These are phyloP conservation scores for Bombus turneri DNA, from an alignment of 1,140 invertebrate species.

Conservation along the genomic window DNA sequence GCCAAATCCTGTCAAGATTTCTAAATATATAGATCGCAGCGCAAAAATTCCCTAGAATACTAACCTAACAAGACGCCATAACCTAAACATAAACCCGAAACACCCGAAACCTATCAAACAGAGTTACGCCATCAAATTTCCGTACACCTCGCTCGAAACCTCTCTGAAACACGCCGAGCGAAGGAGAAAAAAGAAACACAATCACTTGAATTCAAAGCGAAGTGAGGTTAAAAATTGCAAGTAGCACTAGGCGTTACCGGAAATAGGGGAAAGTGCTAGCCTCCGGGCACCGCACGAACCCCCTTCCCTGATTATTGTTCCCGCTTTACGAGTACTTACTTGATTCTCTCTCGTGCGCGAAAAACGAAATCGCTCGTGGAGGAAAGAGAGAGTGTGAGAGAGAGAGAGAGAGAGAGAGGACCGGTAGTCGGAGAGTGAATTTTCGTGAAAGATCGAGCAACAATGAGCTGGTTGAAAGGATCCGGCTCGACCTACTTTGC, in stretches of 20 bases:
- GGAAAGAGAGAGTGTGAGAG: neutral
- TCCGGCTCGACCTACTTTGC: slow-evolving; percentile 35
- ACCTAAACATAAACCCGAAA: no score
- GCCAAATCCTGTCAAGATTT: no score
- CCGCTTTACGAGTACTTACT: slow-evolving; percentile 34
- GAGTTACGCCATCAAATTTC: neutral
- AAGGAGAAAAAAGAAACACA: neutral
- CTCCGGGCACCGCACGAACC: neutral
- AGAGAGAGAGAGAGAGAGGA: neutral
- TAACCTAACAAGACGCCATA: no score
- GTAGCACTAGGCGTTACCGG: neutral
- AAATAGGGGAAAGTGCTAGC: neutral
- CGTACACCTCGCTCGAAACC: no score
- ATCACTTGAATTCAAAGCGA: neutral
- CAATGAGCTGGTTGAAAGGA: slow-evolving; percentile 36
- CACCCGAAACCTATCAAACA: no score
- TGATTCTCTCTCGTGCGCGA: neutral
- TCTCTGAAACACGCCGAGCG: no score
- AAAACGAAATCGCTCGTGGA: neutral
- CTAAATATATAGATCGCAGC: no score
- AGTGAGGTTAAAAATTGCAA: slow-evolving; percentile 21
- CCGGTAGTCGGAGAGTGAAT: slow-evolving; percentile 1
- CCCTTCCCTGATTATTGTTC: slow-evolving; percentile 24
- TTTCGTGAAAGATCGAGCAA: slow-evolving; percentile 45
- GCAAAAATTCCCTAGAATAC: no score